Evolutionary conservation across 2,888 invertebrate genomes (phyloP), one percentile per base, ranked within the genome.

Genomic region (Lacanobia oleracea): DNA sequence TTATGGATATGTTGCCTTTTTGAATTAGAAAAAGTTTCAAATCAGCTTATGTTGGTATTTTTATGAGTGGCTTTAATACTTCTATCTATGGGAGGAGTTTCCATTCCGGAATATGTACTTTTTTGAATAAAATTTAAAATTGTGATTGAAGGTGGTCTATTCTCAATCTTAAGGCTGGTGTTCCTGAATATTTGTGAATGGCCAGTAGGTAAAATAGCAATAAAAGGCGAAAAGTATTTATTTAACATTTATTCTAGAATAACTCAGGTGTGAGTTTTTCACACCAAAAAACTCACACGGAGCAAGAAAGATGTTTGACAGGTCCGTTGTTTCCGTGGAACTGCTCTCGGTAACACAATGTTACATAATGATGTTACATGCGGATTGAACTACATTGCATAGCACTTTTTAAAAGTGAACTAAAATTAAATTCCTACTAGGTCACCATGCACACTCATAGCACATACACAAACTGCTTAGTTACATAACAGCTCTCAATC

Each of bases 401-500:
- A 84, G 72, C 87, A 90, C 89, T 87, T 87, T 85, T 87, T 82
- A 81, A 82, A 89, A 87, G 89, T 88, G 88, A 89, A 89, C 88
- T 89, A 88, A 88, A 88, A 85, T 81, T 86, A 85, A 81, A 74
- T 72, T 81, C 71, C 86, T 88, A 87, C 87, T 86, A 88, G 88
- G 87, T 87, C 89, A 88, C 88, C 90, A 88, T 89, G 87, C 89
- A 89, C 88, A 88, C 88, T 88, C 87, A 89, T 87, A 88, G 88
- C 88, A 88, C 89, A 56, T 88, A 89, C 88, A 86, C 89, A 86
- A 87, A 80, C 87, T 88, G 89, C 85, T 87, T 83, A 83, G 91
- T 95, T 94, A 93, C 90, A 94, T 94, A 95, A 94, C 91, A 91
- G 88, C 86, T 90, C 75, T 89, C 83, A 89, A 92, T 93, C 94